Evolutionary conservation across 1,140 invertebrate species (phyloP).

Genomic region (Hetaerina americana): DNA sequence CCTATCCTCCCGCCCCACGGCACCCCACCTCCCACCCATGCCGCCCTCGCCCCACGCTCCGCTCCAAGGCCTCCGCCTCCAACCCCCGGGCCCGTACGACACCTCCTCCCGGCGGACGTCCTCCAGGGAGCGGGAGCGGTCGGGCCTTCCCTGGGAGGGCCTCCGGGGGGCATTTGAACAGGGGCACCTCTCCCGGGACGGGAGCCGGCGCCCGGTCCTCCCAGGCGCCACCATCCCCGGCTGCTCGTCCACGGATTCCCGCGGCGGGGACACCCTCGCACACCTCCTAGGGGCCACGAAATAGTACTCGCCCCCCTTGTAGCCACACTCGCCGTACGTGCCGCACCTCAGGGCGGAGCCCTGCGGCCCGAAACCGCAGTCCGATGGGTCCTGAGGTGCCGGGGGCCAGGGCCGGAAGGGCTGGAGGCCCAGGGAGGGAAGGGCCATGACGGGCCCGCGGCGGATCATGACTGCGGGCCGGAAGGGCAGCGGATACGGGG

Average conservation of each 20-base stretch:
- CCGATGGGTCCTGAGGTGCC: slow-evolving; percentile 40
- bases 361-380: slow-evolving; percentile 36
- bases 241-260: slow-evolving; percentile 23
- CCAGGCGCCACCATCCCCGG: no score
- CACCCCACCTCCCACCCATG: slow-evolving; percentile 19
- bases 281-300: slow-evolving; percentile 41
- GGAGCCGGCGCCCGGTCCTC: slow-evolving; percentile 27
- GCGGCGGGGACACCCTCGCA: slow-evolving; percentile 19
- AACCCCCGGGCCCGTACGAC: slow-evolving; percentile 19
- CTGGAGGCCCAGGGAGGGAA: neutral
- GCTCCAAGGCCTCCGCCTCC: slow-evolving; percentile 39
- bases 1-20: slow-evolving; percentile 18
- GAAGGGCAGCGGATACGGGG: slow-evolving; percentile 5
- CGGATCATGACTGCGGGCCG: neutral
- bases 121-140: slow-evolving; percentile 49
- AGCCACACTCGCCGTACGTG: slow-evolving; percentile 16
- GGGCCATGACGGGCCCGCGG: neutral
- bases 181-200: slow-evolving; percentile 1
- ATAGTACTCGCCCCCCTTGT: slow-evolving; percentile 52
- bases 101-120: slow-evolving; percentile 43
- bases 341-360: slow-evolving; percentile 23
- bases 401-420: slow-evolving; percentile 40
- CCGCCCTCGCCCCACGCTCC: neutral
- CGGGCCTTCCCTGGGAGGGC: slow-evolving; percentile 38
- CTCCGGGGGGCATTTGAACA: slow-evolving; percentile 21